Evolutionary conservation across 1,140 invertebrate genomes (phyloP), one percentile per base, ranked within the genome.

Genomic region (Drosophila nasuta): DNA sequence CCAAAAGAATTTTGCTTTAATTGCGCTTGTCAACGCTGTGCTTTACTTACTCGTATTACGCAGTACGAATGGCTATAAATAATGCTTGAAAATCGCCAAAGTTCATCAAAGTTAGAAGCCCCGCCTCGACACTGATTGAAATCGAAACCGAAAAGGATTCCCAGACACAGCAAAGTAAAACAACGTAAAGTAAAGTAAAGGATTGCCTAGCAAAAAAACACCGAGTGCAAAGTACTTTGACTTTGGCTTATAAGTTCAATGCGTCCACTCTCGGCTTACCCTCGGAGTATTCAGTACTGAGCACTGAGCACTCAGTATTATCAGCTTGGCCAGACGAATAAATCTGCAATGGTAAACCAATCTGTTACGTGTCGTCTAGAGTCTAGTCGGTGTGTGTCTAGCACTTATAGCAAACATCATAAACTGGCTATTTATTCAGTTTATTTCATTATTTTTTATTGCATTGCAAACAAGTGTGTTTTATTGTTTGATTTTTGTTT

Each of bases 161-260:
- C 13, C 6, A 6, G 7, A 30, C 11, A 5, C 11, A 28, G 20
- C 41, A 25, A 4, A 25, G 20, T 25, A 25, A 25, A 25, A 25
- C 20, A 25, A 25, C 4, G 20, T 25, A 25, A 25, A 20, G 20
- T 41, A 30, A 15, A 43, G 35, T 20, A 57, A 64, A 57, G 68
- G 60, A 71, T 71, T 63, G 60, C 17, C 48, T 25, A 1, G 17
- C 13, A 41, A 41, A 13, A 62, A 38, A 25, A 25, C 20, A 25
- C 20, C 35, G 33, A 68, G 72, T 66, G 65, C 68, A 76, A 73
- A 59, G 35, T 20, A 68, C 79, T 70, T 68, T 79, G 79, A 77
- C 81, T 71, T 75, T 43, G 79, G 75, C 82, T 86, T 86, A 86
- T 79, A 72, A 87, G 82, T 82, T 86, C 82, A 86, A 81, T 78